These are phyloP conservation scores for Gallirallus australis DNA, from an alignment of 2,797 vertebrate genomes.

Conservation along the genomic window DNA sequence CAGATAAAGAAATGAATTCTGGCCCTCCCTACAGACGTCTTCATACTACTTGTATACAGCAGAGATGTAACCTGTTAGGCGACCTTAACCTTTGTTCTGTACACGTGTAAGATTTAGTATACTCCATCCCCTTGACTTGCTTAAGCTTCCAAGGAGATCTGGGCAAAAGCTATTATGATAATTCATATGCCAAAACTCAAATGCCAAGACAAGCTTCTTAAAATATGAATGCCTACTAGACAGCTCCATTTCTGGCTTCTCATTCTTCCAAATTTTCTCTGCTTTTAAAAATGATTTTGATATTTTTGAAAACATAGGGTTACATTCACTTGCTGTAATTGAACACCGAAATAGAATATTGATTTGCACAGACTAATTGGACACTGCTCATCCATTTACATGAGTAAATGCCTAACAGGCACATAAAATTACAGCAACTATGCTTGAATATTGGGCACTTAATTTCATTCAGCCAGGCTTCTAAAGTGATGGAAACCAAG, in stretches of 20 bases:
- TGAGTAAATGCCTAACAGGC: neutral
- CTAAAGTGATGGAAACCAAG: neutral
- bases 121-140: neutral
- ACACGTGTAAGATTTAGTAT: neutral
- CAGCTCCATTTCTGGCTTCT: neutral
- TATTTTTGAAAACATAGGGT: neutral
- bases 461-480: neutral
- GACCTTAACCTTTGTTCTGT: neutral
- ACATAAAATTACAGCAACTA: neutral
- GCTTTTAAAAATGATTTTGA: neutral
- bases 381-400: neutral
- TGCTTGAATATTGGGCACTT: neutral
- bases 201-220: neutral
- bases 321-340: neutral
- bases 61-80: neutral
- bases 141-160: neutral
- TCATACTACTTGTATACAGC: neutral
- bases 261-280: neutral
- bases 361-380: slow-evolving; percentile 19
- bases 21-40: neutral
- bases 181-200: neutral
- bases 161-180: neutral
- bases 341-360: neutral
- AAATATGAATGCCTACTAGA: neutral
- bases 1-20: neutral